Evolutionary conservation across 2,888 invertebrate species (phyloP).

Genomic region (Xanthorhoe spadicearia): DNA sequence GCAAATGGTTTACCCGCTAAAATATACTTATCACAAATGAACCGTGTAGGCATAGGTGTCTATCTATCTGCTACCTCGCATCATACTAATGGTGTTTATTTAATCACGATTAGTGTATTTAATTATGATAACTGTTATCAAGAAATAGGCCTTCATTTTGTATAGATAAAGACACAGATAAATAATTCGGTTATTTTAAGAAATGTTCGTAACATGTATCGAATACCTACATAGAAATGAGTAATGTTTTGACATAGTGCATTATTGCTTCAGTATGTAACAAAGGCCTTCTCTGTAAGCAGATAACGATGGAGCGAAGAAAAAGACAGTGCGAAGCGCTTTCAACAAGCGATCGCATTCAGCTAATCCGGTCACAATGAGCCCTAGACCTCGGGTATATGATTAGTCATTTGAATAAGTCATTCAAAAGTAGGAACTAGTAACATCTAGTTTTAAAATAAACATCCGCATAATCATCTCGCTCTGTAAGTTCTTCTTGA

Average conservation of each 20-base stretch:
- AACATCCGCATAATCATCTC: too few species aligned
- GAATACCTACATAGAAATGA: not conserved
- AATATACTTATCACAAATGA: too few species aligned
- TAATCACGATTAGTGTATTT: not conserved
- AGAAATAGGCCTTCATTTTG: not conserved
- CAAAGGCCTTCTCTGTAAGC: conserved; percentile 14
- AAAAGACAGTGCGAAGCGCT: conserved; percentile 42
- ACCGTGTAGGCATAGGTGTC: too few species aligned
- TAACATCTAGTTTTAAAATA: too few species aligned
- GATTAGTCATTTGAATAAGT: not conserved
- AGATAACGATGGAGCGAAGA: conserved; percentile 47
- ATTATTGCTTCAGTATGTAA: not conserved
- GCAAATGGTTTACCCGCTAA: too few species aligned
- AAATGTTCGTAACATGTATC: not conserved
- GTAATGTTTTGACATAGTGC: not conserved
- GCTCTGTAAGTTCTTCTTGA: too few species aligned
- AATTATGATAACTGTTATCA: conserved; percentile 1
- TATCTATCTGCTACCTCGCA: too few species aligned
- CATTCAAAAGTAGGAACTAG: not conserved
- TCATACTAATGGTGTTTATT: too few species aligned
- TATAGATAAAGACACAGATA: not conserved
- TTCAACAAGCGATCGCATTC: conserved; percentile 61
- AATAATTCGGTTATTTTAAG: not conserved
- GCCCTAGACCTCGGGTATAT: conserved; percentile 17
- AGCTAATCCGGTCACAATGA: conserved; percentile 41